Evolutionary conservation across 2,888 invertebrate species (phyloP).

Genomic region (Tinea semifulvella): DNA sequence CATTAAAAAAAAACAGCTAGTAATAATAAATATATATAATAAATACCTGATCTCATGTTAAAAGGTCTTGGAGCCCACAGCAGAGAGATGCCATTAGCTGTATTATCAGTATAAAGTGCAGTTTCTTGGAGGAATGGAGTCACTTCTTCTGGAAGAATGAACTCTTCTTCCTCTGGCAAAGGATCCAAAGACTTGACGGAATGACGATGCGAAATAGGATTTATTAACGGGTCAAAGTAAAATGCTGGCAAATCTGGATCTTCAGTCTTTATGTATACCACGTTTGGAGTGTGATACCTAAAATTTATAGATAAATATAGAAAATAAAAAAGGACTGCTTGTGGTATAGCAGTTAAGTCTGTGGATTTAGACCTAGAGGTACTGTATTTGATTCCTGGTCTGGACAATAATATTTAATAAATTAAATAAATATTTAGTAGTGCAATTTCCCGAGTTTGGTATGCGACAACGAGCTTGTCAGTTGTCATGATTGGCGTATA

Average conservation of each 20-base stretch:
- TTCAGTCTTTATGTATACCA: constrained; percentile 99
- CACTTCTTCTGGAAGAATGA: constrained; percentile 88
- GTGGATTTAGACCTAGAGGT: too few species aligned
- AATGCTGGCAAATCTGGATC: constrained; percentile 99
- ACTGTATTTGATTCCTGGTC: too few species aligned
- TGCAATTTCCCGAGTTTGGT: too few species aligned
- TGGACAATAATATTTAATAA: neutral
- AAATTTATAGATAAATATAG: neutral
- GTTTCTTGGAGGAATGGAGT: constrained; percentile 94
- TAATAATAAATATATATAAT: too few species aligned
- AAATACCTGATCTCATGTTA: constrained; percentile 86
- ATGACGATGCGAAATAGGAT: constrained; percentile 96
- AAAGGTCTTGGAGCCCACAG: constrained; percentile 99
- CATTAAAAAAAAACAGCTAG: too few species aligned
- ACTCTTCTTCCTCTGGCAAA: constrained; percentile 93
- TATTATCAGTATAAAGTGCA: constrained; percentile 97
- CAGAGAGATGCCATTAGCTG: constrained; percentile 96
- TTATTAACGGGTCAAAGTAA: constrained; percentile 99
- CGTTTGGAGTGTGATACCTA: constrained; percentile 99
- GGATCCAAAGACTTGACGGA: constrained; percentile 87
- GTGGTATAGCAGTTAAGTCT: too few species aligned
- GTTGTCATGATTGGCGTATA: too few species aligned
- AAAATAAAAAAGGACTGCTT: too few species aligned
- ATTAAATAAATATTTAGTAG: too few species aligned
- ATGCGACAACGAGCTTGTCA: too few species aligned